Conservation (phyloP, 2,113 vertebrate genomes). For the Pomatostomus ruficeps region DNA sequence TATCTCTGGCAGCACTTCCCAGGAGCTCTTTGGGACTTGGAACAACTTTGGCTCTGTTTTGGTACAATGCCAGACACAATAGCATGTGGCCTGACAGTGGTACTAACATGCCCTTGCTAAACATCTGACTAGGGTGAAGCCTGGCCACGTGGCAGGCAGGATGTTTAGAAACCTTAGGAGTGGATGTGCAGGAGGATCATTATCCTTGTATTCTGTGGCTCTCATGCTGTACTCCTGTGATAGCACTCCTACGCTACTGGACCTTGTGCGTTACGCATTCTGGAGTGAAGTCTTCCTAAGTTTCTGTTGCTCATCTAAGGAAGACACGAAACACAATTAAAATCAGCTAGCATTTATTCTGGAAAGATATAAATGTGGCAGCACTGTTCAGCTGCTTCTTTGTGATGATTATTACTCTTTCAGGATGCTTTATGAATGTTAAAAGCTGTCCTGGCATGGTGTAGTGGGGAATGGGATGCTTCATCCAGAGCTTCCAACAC, state of each 20-base stretch:
- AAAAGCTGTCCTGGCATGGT: neutral
- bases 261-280: neutral
- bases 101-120: neutral
- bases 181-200: neutral
- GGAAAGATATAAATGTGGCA: conserved; percentile 20
- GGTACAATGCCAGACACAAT: neutral
- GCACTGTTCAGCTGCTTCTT: conserved; percentile 39
- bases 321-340: neutral
- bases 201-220: neutral
- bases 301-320: neutral
- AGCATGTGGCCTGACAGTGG: neutral
- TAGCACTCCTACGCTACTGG: neutral
- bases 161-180: neutral
- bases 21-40: neutral
- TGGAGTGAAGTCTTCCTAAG: neutral
- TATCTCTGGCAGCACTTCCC: neutral
- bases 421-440: conserved; percentile 10
- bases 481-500: neutral
- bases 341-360: conserved; percentile 41
- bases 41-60: neutral
- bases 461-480: neutral
- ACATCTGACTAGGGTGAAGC: neutral
- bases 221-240: neutral
- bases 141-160: fast-evolving
- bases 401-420: conserved; percentile 41